These are phyloP conservation scores for Melanotaenia maccullochi DNA, from an alignment of 2,797 vertebrate genomes.

Conservation along the genomic window DNA sequence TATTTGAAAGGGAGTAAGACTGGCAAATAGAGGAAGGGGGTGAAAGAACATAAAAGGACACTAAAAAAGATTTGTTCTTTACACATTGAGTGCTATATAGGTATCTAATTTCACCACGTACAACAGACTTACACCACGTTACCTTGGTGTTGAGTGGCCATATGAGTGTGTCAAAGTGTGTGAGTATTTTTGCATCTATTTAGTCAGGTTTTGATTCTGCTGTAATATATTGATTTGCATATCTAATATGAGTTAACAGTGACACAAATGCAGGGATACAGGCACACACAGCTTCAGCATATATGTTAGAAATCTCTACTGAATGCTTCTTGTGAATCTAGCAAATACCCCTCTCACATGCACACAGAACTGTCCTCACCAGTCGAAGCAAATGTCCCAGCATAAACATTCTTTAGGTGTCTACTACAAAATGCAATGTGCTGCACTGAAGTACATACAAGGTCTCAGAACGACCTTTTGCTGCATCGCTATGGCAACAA, in stretches of 20 bases:
- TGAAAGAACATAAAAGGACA: conserved; percentile 34
- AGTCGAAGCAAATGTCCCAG: conserved; percentile 8
- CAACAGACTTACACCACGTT: conserved; percentile 60
- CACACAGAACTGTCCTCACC: conserved; percentile 15
- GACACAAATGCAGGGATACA: conserved; percentile 45
- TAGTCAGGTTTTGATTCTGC: conserved; percentile 50
- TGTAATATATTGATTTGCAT: conserved; percentile 56
- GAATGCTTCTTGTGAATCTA: conserved; percentile 24
- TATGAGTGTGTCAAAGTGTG: conserved; percentile 35
- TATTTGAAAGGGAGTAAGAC: conserved; percentile 4
- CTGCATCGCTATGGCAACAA: conserved; percentile 68
- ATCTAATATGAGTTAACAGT: conserved; percentile 62
- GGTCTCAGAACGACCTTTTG: conserved; percentile 61
- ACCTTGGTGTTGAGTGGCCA: conserved; percentile 49
- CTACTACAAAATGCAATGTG: conserved; percentile 58
- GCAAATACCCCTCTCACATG: conserved; percentile 22
- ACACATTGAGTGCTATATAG: conserved; percentile 71
- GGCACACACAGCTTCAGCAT: conserved; percentile 15
- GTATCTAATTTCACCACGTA: conserved; percentile 61
- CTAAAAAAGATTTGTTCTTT: conserved; percentile 51
- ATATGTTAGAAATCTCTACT: conserved; percentile 32
- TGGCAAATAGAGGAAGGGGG: conserved; percentile 19
- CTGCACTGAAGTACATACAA: conserved; percentile 40
- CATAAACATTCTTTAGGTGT: conserved; percentile 41
- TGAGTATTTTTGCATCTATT: conserved; percentile 33